These are phyloP conservation scores for Ivindomyrus marchei DNA, from an alignment of 2,113 vertebrate genomes.

Conservation along the genomic window DNA sequence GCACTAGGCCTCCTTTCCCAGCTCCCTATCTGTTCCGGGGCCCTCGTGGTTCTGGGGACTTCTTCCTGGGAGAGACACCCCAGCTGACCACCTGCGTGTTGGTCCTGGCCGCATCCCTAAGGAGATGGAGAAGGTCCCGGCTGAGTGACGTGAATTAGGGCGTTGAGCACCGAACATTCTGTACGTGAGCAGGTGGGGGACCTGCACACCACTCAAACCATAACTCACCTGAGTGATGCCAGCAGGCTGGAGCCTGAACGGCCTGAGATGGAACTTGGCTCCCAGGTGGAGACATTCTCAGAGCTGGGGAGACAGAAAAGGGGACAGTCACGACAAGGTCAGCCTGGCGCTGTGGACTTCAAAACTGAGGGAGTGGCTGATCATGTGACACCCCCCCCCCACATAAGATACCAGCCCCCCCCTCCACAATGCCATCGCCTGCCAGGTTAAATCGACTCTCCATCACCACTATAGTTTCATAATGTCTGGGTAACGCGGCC, in stretches of 20 bases:
- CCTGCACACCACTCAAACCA: background rate
- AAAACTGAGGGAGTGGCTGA: background rate
- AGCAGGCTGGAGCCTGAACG: conserved; percentile 23
- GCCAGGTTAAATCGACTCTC: background rate
- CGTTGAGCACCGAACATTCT: background rate
- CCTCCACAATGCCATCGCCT: background rate
- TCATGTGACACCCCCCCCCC: background rate
- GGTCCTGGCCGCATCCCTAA: conserved; percentile 28
- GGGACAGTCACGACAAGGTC: background rate
- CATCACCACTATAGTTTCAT: background rate
- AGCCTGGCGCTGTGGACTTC: background rate
- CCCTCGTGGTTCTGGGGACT: background rate
- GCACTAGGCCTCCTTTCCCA: conserved; percentile 12
- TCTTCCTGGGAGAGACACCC: background rate
- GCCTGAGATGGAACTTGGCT: conserved; percentile 1
- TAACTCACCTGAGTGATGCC: conserved; percentile 47
- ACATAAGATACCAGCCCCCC: background rate
- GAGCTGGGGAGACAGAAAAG: conserved; percentile 20
- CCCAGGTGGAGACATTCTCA: conserved; percentile 12
- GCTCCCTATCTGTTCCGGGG: conserved; percentile 32
- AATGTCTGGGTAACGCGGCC: background rate
- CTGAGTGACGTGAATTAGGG: background rate
- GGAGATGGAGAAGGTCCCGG: background rate
- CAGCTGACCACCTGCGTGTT: background rate
- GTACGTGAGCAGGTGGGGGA: background rate